Percentiles rank a stretch among this genome's conserved stretches.
phyloP scores from a whole-genome alignment of 2,113 vertebrate genomes.

The Siphamia tubifer region DNA sequence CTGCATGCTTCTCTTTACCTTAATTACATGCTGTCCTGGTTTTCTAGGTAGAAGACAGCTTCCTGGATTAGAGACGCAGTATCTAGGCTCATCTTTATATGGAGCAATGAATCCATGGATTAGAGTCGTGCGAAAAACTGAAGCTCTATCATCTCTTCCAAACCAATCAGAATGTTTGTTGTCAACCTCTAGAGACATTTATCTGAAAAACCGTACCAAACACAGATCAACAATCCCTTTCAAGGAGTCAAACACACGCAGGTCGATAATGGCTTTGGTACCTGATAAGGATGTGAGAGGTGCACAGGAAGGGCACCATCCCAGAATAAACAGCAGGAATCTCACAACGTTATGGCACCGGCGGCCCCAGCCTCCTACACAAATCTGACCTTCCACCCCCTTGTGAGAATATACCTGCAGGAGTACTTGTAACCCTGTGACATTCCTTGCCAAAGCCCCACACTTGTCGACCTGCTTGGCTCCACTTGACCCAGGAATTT shows the following conservation, averaged over 20 bases:
- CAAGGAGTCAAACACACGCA: not conserved
- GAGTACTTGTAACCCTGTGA: constrained; percentile 38
- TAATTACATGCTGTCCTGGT: constrained; percentile 32
- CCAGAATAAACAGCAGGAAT: constrained; percentile 15
- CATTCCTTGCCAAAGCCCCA: constrained; percentile 43
- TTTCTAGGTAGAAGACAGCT: constrained; percentile 24
- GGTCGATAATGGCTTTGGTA: constrained; percentile 13
- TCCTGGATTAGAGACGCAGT: not conserved
- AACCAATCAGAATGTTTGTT: not conserved
- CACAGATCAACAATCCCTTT: not conserved
- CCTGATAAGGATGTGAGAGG: not conserved
- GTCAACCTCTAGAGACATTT: not conserved
- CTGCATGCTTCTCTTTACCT: constrained; percentile 11
- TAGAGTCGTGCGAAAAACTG: not conserved
- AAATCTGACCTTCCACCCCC: not conserved
- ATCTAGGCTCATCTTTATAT: not conserved
- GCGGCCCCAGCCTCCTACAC: constrained; percentile 2
- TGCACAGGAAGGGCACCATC: not conserved
- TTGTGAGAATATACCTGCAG: constrained; percentile 23
- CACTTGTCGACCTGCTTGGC: constrained; percentile 9
- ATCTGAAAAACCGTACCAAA: not conserved
- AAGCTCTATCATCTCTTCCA: not conserved
- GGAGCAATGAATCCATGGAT: constrained; percentile 6
- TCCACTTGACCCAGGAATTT: constrained; percentile 38
- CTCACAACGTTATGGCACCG: constrained; percentile 32